phyloP scores from a whole-genome alignment of 2,888 invertebrate species.

The Hybos culiciformis region DNA sequence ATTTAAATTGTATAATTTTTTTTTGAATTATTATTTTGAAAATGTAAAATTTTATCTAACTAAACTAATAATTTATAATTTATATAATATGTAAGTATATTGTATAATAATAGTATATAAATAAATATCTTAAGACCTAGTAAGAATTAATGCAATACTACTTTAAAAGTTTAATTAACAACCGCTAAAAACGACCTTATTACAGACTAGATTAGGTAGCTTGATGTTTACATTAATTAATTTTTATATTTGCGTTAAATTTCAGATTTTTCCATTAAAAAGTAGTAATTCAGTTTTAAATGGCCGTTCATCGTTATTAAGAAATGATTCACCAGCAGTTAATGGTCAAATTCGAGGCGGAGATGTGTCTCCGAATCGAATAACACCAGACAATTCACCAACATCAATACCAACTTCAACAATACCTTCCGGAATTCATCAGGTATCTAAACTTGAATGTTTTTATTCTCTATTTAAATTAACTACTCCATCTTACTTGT shows the following conservation, averaged over 20 bases:
- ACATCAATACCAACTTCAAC: slow-evolving; percentile 16
- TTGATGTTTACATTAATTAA: slow-evolving; percentile 10
- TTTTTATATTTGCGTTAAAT: slow-evolving; percentile 1
- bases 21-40: too few relatives aligned
- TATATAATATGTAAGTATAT: too few relatives aligned
- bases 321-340: slow-evolving; percentile 25
- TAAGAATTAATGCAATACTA: too few relatives aligned
- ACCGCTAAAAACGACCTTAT: too few relatives aligned
- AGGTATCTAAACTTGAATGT: slow-evolving; percentile 23
- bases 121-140: too few relatives aligned
- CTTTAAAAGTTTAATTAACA: too few relatives aligned
- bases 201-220: too few relatives aligned
- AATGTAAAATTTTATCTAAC: too few relatives aligned
- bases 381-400: slow-evolving; percentile 39
- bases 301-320: slow-evolving; percentile 18
- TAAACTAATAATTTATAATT: too few relatives aligned
- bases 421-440: slow-evolving; percentile 32
- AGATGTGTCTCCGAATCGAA: slow-evolving; percentile 34
- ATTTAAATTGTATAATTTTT: too few relatives aligned
- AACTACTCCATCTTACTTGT: too few relatives aligned
- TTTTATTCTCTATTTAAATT: slow-evolving; percentile 4
- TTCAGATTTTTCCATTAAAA: slow-evolving; percentile 1
- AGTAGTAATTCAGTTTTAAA: background rate
- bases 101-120: too few relatives aligned
- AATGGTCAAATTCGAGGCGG: slow-evolving; percentile 19